Percentiles rank a stretch among this genome's conserved stretches.
Evolutionary conservation across 2,888 invertebrate species (phyloP).

Genomic region (Tetranychus piercei): DNA sequence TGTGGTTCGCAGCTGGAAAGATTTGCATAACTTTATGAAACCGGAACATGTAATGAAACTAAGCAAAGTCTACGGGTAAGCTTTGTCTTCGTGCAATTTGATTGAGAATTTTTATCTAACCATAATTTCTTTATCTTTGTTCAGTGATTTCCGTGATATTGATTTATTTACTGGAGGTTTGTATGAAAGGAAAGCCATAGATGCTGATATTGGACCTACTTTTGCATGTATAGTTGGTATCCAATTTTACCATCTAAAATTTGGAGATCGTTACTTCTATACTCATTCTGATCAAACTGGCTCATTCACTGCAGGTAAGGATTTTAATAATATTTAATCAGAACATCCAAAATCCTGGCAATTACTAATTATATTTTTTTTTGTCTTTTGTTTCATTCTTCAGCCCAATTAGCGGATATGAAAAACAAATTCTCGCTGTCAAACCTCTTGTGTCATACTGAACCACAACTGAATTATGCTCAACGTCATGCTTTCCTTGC

Average conservation of each 20-base stretch:
- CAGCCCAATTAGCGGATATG: not conserved
- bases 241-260: constrained; percentile 60
- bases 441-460: not conserved
- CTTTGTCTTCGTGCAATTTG: not conserved
- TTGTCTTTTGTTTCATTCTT: not conserved
- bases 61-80: constrained; percentile 17
- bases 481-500: constrained; percentile 8
- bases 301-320: constrained; percentile 22
- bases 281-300: constrained; percentile 41
- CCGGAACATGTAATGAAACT: constrained; percentile 11
- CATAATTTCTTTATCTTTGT: constrained; percentile 3
- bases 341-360: not conserved
- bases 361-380: not conserved
- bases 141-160: constrained; percentile 41
- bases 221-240: constrained; percentile 62
- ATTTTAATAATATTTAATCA: not conserved
- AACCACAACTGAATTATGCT: not conserved
- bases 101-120: not conserved
- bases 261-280: constrained; percentile 74
- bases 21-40: constrained; percentile 14
- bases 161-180: constrained; percentile 71
- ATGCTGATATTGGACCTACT: constrained; percentile 62
- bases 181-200: constrained; percentile 53
- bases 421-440: not conserved
- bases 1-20: constrained; percentile 16